Conservation (phyloP, 2,797 vertebrate species). For the Podarcis siculus region DNA sequence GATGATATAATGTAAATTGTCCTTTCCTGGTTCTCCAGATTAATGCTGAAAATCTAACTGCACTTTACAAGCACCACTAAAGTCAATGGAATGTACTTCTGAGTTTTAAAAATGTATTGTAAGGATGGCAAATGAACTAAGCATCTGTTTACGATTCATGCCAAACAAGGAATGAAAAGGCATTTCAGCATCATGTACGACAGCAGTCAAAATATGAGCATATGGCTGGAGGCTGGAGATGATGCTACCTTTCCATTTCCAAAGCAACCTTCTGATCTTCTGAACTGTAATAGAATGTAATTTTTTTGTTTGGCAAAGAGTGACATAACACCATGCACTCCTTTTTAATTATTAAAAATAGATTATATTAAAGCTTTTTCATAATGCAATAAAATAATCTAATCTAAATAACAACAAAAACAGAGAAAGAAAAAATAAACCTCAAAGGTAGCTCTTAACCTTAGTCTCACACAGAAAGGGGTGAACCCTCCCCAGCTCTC, state of each 20-base stretch:
- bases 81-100: not conserved
- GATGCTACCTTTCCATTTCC: not conserved
- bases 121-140: not conserved
- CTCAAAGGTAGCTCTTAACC: too few species aligned
- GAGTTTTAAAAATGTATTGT: not conserved
- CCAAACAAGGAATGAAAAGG: constrained; percentile 1
- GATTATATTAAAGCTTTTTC: too few species aligned
- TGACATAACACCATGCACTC: too few species aligned
- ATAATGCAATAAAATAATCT: too few species aligned
- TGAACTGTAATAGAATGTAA: not conserved
- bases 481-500: too few species aligned
- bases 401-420: too few species aligned
- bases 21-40: constrained; percentile 5
- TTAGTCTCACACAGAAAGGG: too few species aligned
- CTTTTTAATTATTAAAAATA: too few species aligned
- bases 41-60: not conserved
- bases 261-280: not conserved
- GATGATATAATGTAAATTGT: not conserved
- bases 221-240: not conserved
- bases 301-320: not conserved
- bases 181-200: not conserved
- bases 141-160: not conserved
- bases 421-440: too few species aligned
- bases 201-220: not conserved
- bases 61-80: not conserved